Base-by-base conservation (phyloP, 2,113 vertebrate species). In the Elachura formosa region DNA sequence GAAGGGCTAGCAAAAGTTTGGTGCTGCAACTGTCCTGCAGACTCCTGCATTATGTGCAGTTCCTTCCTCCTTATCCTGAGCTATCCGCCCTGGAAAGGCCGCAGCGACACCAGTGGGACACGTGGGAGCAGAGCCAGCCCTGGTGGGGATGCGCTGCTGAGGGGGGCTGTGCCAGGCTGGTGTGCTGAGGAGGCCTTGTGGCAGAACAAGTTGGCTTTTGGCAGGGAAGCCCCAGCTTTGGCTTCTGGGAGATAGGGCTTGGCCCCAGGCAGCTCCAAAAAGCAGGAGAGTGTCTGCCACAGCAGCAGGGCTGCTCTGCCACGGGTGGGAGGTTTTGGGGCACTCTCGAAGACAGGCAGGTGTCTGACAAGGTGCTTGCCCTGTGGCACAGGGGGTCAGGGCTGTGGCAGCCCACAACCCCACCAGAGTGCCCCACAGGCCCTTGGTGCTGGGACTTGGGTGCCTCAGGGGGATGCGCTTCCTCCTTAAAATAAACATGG, bases 401-500 rank as follows among this genome's bases (percentile, higher is more conserved):
- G 49, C 31, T 0, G 7, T 38, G 33, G 56, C 0, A 8, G 52
- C 21, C 31, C 56, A 6, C 28, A 15, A 41, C 15, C 5, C 41
- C 40, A 26, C 9, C 7, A 1, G 4, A 29, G n/a, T 24, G 46
- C 15, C 25, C 36, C 56, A 33, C 21, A 6, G 49, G 76, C 28
- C 14, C 41, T 67, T 2, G 15, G 49, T 77, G 49, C 40, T 2
- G 2, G 54, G 49, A 48, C 21, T 40, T 3, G 66, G n/a, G 51
- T 2, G 56, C 83, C 66, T 82, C 41, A 4, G 12, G 54, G 59
- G 33, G 36, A 29, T 45, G 38, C 0, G 1, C 89, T 90, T 92
- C 72, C 76, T 77, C 86, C 96, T 94, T 94, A 96, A 96, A 96
- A 94, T 94, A 96, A 93, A 89, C 72, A 41, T 77, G 94, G 91